Evolutionary conservation across 2,888 invertebrate species (phyloP).

Genomic region (Spodoptera littoralis): DNA sequence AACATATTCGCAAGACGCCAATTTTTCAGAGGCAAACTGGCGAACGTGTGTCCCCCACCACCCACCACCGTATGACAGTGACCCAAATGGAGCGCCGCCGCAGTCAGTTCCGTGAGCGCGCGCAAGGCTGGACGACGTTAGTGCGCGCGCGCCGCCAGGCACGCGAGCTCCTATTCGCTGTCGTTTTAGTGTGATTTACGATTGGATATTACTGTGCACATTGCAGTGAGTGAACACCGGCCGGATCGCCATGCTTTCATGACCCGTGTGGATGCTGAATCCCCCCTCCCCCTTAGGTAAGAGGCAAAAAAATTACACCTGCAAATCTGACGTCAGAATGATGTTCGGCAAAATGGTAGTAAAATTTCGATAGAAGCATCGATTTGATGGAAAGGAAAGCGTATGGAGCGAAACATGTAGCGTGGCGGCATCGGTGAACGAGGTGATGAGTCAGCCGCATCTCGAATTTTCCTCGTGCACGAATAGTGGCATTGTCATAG

Average conservation of each 20-base stretch:
- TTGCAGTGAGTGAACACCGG: slow-evolving; percentile 79
- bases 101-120: slow-evolving; percentile 87
- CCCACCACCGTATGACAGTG: slow-evolving; percentile 87
- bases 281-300: slow-evolving; percentile 71
- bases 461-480: slow-evolving; percentile 86
- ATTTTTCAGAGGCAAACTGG: slow-evolving; percentile 85
- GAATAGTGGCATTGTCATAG: slow-evolving; percentile 75
- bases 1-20: slow-evolving; percentile 85
- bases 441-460: slow-evolving; percentile 83
- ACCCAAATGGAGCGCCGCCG: slow-evolving; percentile 87
- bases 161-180: slow-evolving; percentile 67
- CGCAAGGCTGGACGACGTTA: slow-evolving; percentile 70
- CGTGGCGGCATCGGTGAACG: slow-evolving; percentile 66
- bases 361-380: slow-evolving; percentile 57
- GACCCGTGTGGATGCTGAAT: slow-evolving; percentile 70
- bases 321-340: slow-evolving; percentile 59
- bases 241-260: slow-evolving; percentile 65
- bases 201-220: slow-evolving; percentile 82
- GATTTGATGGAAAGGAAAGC: slow-evolving; percentile 62
- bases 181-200: slow-evolving; percentile 79
- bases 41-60: slow-evolving; percentile 83
- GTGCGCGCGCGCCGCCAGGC: slow-evolving; percentile 50
- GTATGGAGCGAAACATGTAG: slow-evolving; percentile 46
- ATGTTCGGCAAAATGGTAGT: slow-evolving; percentile 52
- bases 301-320: slow-evolving; percentile 64